Base-by-base conservation (phyloP, 1,140 invertebrate species). In the Ectropis grisescens region DNA sequence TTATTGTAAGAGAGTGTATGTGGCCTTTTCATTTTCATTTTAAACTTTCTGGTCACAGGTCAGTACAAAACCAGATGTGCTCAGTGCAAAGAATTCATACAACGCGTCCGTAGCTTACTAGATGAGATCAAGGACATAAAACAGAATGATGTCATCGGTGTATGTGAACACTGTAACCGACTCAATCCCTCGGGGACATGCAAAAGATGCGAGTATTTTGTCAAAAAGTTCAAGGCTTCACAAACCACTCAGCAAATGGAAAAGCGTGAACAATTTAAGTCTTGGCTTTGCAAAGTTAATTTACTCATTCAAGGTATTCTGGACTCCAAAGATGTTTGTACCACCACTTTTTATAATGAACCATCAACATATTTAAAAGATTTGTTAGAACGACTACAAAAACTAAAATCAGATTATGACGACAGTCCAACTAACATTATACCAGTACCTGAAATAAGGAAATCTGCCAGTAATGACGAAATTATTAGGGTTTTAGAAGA, bases 121-220 rank as follows among this genome's bases (percentile, higher is more conserved):
- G 42, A 49, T 8, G 40, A 60, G 32, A 38, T 60, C 22, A 33
- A 32, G 29, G 26, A 22, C 11, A 58, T 65, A 32, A 52, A 28
- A 28, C 46, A 41, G 34, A 49, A 60, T 24, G 37, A 53, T 27
- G 25, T 52, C 1, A 13, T 46, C n/a, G 52, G 45, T 2, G 28
- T 60, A 16, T 65, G 60, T 28, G 37, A 48, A 9, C 37, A 54
- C 16, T 65, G 60, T 41, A 52, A 48, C 26, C 22, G 32, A 23
- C 27, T 26, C 12, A 55, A 47, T 31, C 24, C 29, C 6, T 19
- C 37, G 8, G 24, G 32, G n/a, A 56, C 51, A 28, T 66, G 61
- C 39, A 34, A 44, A 23, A 45, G 44, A 49, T 66, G 61, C 30
- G 37, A 55, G 14, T 48, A 36, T 31, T 24, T 55, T 27, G 15